Evolutionary conservation across 2,113 vertebrate genomes (phyloP).

Genomic region (Ciconia boyciana): DNA sequence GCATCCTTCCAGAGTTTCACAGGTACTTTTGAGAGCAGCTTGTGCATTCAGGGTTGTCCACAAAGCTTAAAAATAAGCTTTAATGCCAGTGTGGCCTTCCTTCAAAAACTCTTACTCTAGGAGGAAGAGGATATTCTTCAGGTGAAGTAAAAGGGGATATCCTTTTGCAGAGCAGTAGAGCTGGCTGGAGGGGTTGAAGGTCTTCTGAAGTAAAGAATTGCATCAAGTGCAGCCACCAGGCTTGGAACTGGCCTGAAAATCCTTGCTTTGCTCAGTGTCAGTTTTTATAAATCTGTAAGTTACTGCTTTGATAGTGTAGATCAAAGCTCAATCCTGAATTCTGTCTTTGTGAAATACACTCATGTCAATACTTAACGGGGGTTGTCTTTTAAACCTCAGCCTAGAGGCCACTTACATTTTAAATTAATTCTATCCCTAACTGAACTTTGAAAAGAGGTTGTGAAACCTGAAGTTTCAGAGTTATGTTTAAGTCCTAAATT

Average conservation of each 20-base stretch:
- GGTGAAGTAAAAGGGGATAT: background rate
- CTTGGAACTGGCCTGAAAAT: background rate
- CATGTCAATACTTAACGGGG: accelerated
- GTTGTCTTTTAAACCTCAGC: background rate
- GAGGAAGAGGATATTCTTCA: background rate
- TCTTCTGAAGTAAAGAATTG: background rate
- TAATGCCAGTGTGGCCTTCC: background rate
- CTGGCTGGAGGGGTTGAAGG: background rate
- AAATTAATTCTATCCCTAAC: background rate
- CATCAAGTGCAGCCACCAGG: background rate
- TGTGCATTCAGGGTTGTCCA: background rate
- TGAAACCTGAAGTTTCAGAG: background rate
- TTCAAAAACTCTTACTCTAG: background rate
- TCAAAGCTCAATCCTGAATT: background rate
- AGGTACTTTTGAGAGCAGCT: background rate
- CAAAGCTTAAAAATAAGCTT: background rate
- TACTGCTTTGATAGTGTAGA: background rate
- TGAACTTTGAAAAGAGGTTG: background rate
- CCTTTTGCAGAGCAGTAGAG: background rate
- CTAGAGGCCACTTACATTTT: background rate
- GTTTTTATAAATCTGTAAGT: background rate
- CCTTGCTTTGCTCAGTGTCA: background rate
- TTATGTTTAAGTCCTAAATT: background rate
- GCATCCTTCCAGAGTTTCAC: background rate
- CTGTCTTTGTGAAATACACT: background rate